phyloP scores from a whole-genome alignment of 2,113 vertebrate species.

The Otocyon megalotis region DNA sequence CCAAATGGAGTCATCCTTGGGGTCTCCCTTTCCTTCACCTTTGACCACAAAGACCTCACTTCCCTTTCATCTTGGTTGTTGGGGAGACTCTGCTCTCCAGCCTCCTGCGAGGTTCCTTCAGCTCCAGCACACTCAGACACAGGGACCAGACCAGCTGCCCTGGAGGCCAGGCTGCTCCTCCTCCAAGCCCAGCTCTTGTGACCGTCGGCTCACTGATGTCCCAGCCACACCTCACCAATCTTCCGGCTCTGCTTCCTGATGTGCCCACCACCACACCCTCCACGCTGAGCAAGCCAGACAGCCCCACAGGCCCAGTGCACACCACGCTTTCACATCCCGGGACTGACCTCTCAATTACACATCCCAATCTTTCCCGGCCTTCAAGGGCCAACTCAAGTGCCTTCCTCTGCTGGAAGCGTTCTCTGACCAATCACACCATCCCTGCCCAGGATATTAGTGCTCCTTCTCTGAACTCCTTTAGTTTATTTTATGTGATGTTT shows the following conservation, averaged over 20 bases:
- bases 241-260: neutral
- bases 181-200: neutral
- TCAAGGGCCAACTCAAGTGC: neutral
- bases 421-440: neutral
- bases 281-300: neutral
- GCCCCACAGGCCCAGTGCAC: neutral
- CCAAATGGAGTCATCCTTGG: neutral
- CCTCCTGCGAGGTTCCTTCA: neutral
- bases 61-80: neutral
- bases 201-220: neutral
- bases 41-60: neutral
- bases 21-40: neutral
- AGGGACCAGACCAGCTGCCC: neutral
- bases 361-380: neutral
- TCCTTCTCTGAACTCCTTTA: neutral
- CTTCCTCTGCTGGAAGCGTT: neutral
- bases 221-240: neutral
- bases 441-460: neutral
- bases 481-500: neutral
- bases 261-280: neutral
- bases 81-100: neutral
- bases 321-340: neutral
- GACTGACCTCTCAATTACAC: neutral
- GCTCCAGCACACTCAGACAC: neutral
- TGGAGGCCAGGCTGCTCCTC: neutral